Conservation (phyloP, 2,888 invertebrate genomes). For the Pseudoips prasinana region DNA sequence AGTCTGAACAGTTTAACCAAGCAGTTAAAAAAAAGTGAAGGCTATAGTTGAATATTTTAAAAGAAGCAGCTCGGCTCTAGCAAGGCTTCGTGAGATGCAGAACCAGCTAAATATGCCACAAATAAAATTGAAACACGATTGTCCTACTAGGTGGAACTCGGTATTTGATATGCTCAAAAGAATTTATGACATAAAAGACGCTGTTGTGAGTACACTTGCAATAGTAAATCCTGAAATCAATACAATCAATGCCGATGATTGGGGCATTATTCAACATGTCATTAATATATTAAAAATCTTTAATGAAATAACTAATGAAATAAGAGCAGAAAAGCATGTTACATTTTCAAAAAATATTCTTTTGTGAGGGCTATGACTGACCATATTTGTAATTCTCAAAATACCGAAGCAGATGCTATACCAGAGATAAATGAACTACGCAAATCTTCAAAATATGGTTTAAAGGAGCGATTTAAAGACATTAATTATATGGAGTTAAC, state of each 20-base stretch:
- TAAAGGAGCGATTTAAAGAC: slow-evolving; percentile 4
- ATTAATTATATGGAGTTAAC: slow-evolving; percentile 1
- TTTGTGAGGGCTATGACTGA: slow-evolving; percentile 1
- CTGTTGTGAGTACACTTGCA: slow-evolving; percentile 2
- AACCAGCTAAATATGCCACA: slow-evolving; percentile 4
- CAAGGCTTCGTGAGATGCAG: slow-evolving; percentile 1
- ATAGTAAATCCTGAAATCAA: slow-evolving; percentile 1
- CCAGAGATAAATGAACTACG: no score
- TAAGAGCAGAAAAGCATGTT: slow-evolving; percentile 3
- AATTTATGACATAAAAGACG: slow-evolving; percentile 1
- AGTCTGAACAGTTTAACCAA: background rate
- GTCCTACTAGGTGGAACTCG: slow-evolving; percentile 4
- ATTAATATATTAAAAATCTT: background rate
- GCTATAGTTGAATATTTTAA: slow-evolving; percentile 5
- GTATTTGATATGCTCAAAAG: slow-evolving; percentile 2
- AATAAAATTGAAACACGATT: slow-evolving; percentile 4
- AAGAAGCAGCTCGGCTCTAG: background rate
- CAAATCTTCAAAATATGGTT: no score
- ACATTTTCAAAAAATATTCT: slow-evolving; percentile 5
- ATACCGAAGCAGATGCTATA: background rate
- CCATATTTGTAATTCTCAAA: background rate
- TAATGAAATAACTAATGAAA: slow-evolving; percentile 2
- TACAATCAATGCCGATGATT: slow-evolving; percentile 1
- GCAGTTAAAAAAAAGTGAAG: slow-evolving; percentile 6
- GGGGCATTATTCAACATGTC: background rate